Percentiles rank a stretch among this genome's conserved stretches.
phyloP scores from a whole-genome alignment of 2,113 vertebrate genomes.

The Toxotes chatareus region DNA sequence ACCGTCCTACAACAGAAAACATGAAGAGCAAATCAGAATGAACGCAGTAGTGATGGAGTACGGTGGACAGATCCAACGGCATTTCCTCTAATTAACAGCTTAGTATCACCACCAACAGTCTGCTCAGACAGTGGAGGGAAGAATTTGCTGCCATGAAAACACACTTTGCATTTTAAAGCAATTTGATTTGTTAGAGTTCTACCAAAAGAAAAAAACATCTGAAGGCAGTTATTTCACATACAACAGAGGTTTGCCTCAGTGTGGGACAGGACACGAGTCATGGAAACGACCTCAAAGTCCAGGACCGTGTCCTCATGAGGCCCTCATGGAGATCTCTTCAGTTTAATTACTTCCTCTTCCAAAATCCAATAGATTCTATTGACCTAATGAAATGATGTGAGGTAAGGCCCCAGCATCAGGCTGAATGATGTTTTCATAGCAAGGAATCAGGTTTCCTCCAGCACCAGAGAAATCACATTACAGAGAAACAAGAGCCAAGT shows the following conservation, averaged over 20 bases:
- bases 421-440: conserved; percentile 50
- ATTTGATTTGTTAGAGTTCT: background rate
- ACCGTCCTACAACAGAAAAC: conserved; percentile 88
- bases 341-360: conserved; percentile 31
- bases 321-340: background rate
- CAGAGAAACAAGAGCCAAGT: conserved; percentile 26
- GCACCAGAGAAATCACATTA: conserved; percentile 61
- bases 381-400: conserved; percentile 45
- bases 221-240: background rate
- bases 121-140: background rate
- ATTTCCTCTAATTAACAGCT: background rate
- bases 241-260: background rate
- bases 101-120: background rate
- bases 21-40: background rate
- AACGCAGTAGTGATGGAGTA: background rate
- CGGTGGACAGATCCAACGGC: background rate
- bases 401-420: conserved; percentile 2
- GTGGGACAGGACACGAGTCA: background rate
- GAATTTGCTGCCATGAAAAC: background rate
- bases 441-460: conserved; percentile 46
- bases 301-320: conserved; percentile 7
- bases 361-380: conserved; percentile 16
- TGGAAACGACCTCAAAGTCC: background rate
- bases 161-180: conserved; percentile 3
- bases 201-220: background rate